Evolutionary conservation across 2,888 invertebrate species (phyloP).

Genomic region (Protodeltote pygarga): DNA sequence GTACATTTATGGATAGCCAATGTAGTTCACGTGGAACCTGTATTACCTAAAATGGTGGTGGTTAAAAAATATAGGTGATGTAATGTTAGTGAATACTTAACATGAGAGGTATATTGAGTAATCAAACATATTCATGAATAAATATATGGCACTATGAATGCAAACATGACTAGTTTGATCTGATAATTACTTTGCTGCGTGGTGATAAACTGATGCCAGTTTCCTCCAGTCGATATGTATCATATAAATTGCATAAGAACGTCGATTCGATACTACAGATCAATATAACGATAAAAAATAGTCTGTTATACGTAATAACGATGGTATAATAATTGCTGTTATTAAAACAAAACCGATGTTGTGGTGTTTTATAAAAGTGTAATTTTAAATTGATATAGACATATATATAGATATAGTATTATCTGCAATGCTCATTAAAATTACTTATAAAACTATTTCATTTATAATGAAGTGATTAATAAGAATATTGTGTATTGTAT

Average conservation of each 20-base stretch:
- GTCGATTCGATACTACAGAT: constrained; percentile 10
- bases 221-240: constrained; percentile 33
- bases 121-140: constrained; percentile 30
- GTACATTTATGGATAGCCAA: constrained; percentile 4
- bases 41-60: constrained; percentile 7
- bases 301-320: constrained; percentile 6
- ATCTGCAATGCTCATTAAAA: too few species aligned
- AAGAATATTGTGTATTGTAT: too few species aligned
- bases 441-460: too few species aligned
- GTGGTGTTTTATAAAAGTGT: not conserved
- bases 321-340: constrained; percentile 15
- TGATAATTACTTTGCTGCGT: constrained; percentile 33
- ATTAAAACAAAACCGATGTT: constrained; percentile 7
- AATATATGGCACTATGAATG: constrained; percentile 28
- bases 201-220: constrained; percentile 7
- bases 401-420: too few species aligned
- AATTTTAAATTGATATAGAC: not conserved
- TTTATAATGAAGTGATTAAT: too few species aligned
- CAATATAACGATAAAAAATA: constrained; percentile 12
- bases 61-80: constrained; percentile 10
- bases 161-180: constrained; percentile 30
- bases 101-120: constrained; percentile 2
- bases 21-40: too few species aligned
- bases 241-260: constrained; percentile 37
- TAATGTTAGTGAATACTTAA: constrained; percentile 18